Conservation (phyloP, 2,113 vertebrate genomes). For the Sander vitreus region DNA sequence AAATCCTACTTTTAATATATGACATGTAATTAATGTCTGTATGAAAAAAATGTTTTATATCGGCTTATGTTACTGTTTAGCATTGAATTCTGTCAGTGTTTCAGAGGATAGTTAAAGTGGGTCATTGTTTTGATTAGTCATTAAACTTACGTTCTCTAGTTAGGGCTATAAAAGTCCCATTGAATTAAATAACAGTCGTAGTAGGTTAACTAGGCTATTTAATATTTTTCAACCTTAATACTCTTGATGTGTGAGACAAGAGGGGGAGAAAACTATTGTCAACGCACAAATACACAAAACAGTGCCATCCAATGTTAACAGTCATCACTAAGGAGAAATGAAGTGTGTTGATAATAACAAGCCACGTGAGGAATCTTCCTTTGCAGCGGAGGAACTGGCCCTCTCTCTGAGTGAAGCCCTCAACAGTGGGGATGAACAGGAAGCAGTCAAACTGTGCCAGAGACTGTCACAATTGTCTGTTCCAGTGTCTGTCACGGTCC, state of each 20-base stretch:
- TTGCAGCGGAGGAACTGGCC: slow-evolving; percentile 85
- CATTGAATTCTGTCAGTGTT: background rate
- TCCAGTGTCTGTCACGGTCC: slow-evolving; percentile 81
- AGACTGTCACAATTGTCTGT: slow-evolving; percentile 79
- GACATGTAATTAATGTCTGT: background rate
- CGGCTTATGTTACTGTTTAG: background rate
- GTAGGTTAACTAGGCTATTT: too few relatives aligned
- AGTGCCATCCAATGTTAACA: background rate
- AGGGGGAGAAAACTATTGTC: background rate
- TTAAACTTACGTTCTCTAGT: background rate
- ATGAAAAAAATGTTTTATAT: too few relatives aligned
- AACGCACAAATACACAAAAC: background rate
- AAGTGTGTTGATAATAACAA: background rate
- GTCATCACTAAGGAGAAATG: background rate
- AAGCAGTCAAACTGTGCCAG: slow-evolving; percentile 76
- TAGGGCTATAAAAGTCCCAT: background rate
- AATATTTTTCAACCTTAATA: background rate
- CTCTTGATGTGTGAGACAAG: background rate
- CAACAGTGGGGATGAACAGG: slow-evolving; percentile 78
- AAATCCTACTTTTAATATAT: too few relatives aligned
- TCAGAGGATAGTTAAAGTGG: background rate
- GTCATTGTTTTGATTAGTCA: background rate
- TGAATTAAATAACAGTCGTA: background rate
- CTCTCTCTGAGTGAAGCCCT: slow-evolving; percentile 84
- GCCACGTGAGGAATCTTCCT: background rate